Evolutionary conservation across 2,797 vertebrate species (phyloP).

Genomic region (Phyllotis vaccarum): DNA sequence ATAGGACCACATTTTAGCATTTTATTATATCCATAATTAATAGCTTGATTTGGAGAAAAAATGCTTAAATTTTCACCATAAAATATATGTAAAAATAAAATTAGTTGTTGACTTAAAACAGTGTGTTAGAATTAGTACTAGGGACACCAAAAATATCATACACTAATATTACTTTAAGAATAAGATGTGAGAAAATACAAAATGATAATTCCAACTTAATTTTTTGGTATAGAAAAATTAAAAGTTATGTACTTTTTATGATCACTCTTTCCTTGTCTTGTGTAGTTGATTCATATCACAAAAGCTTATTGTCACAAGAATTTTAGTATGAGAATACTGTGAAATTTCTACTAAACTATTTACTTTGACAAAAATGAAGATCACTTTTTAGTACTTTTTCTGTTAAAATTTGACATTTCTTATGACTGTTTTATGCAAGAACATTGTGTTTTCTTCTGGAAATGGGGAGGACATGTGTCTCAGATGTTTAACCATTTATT

Average conservation of each 20-base stretch:
- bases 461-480: neutral
- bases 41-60: neutral
- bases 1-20: neutral
- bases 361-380: constrained; percentile 9
- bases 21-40: neutral
- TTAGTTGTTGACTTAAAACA: neutral
- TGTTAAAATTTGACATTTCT: neutral
- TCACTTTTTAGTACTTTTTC: neutral
- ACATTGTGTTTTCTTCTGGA: neutral
- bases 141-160: neutral
- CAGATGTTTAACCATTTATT: neutral
- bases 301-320: neutral
- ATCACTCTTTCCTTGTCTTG: neutral
- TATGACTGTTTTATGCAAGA: constrained; percentile 7
- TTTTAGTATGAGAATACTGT: neutral
- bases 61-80: neutral
- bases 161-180: neutral
- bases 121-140: neutral
- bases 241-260: neutral
- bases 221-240: neutral
- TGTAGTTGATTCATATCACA: neutral
- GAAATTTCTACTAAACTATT: constrained; percentile 5
- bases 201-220: neutral
- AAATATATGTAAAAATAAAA: neutral
- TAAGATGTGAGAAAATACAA: neutral